Evolutionary conservation across 2,888 invertebrate species (phyloP), one percentile per base, ranked within the genome.

Genomic region (Carpatolechia fugitivella): DNA sequence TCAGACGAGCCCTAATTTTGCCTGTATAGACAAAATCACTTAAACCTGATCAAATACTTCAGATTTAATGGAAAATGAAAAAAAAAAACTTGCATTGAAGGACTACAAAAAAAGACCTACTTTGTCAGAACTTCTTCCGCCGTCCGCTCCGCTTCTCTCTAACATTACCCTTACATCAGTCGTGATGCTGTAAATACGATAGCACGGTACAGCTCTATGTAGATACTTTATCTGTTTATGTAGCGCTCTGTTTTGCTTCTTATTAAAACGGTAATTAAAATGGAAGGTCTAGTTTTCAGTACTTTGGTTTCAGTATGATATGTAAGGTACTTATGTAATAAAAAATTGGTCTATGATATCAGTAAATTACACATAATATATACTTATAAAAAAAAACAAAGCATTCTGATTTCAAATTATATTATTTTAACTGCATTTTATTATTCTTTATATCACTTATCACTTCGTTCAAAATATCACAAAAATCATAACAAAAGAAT

Each of bases 211-310:
- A 68, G 70, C 76, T 78, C 69, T 69, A 68, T 61, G 70, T 67
- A 76, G 64, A 71, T 74, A 76, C 73, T 81, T 74, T 76, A 80
- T 82, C 78, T 81, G 76, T 80, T 76, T 78, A 79, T 78, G 69
- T 74, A 68, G 63, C 62, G 62, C 68, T 72, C 63, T 65, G 67
- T 70, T 70, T 62, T 59, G 61, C 60, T 63, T 70, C 66, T 72
- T 76, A 68, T 72, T 52, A 52, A 52, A 74, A 76, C 73, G 74
- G 71, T 53, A 46, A 53, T 20, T 33, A 46, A 53, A 44, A 29
- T 44, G 44, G 29, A 29, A 29, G 14, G 13, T 20, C 40, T 44
- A 44, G 29, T 29, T 44, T 44, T 44, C 44, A 44, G 44, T 44
- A 41, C 18, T 44, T 44, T 20, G 29, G 24, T 29, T 10, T n/a